Conservation (phyloP, 2,888 invertebrate genomes). For the Notodonta dromedarius region DNA sequence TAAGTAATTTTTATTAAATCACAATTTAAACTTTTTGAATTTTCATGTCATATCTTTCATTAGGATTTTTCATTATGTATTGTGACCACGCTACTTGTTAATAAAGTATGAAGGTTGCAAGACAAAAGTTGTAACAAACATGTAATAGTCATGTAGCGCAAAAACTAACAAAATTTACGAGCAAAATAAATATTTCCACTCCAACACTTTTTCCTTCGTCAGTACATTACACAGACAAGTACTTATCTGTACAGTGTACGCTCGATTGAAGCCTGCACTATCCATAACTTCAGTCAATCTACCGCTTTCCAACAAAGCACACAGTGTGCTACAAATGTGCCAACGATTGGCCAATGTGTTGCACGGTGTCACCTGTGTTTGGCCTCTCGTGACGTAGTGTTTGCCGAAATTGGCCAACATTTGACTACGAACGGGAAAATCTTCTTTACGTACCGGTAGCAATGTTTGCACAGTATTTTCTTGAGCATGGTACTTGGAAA, state of each 20-base stretch:
- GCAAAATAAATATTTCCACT: conserved; percentile 10
- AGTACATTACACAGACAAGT: conserved; percentile 50
- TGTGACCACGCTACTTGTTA: too few species aligned
- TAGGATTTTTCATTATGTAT: too few species aligned
- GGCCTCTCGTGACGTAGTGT: conserved; percentile 24
- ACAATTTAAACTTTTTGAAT: too few species aligned
- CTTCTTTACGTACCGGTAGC: conserved; percentile 28
- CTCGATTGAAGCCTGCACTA: conserved; percentile 66
- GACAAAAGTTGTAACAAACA: too few species aligned
- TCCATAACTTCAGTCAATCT: conserved; percentile 57
- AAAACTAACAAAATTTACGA: too few species aligned
- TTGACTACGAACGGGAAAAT: conserved; percentile 39
- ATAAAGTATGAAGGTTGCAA: too few species aligned
- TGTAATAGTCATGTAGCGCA: too few species aligned
- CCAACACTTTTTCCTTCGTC: conserved; percentile 37
- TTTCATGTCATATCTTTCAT: too few species aligned
- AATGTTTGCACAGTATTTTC: conserved; percentile 20
- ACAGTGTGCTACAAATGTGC: conserved; percentile 18
- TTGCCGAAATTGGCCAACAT: conserved; percentile 45
- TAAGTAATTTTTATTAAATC: too few species aligned
- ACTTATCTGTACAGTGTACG: conserved; percentile 63
- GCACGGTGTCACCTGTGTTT: conserved; percentile 27
- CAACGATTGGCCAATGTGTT: conserved; percentile 9
- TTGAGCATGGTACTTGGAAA: neutral
- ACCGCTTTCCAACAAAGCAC: conserved; percentile 47